These are phyloP conservation scores for Syngnathus typhle DNA, from an alignment of 2,113 vertebrate genomes.

Conservation along the genomic window DNA sequence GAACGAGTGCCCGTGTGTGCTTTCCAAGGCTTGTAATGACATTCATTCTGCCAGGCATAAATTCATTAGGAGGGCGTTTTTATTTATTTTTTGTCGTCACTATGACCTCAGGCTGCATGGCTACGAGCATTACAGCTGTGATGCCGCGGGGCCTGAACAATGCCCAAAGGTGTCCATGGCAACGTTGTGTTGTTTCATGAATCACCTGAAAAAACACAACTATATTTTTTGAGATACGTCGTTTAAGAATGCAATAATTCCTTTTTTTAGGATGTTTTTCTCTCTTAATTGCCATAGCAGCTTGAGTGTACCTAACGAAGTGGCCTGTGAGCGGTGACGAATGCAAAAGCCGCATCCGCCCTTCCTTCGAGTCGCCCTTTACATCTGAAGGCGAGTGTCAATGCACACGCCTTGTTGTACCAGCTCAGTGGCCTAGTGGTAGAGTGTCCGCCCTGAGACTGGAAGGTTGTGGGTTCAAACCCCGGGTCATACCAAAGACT, in stretches of 20 bases:
- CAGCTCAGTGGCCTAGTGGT: no score
- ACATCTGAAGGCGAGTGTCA: neutral
- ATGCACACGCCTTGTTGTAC: neutral
- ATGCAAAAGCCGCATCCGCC: neutral
- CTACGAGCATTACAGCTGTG: neutral
- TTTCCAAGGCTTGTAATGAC: slow-evolving; percentile 27
- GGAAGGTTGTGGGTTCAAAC: no score
- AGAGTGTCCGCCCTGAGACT: no score
- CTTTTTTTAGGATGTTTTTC: no score
- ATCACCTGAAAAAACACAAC: neutral
- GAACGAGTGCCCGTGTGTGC: slow-evolving; percentile 23
- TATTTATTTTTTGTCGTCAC: neutral
- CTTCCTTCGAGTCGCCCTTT: neutral
- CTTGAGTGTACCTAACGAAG: neutral
- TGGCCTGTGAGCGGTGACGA: neutral
- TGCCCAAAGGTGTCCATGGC: neutral
- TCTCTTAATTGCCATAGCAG: no score
- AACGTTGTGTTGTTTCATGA: neutral
- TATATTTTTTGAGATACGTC: no score
- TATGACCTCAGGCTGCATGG: neutral
- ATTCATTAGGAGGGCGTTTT: slow-evolving; percentile 33
- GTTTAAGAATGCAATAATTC: no score
- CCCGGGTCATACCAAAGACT: no score
- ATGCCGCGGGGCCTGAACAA: neutral
- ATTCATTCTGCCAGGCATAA: slow-evolving; percentile 35